Base-by-base conservation (phyloP, 2,888 invertebrate species). In the Cheilosia pagana region DNA sequence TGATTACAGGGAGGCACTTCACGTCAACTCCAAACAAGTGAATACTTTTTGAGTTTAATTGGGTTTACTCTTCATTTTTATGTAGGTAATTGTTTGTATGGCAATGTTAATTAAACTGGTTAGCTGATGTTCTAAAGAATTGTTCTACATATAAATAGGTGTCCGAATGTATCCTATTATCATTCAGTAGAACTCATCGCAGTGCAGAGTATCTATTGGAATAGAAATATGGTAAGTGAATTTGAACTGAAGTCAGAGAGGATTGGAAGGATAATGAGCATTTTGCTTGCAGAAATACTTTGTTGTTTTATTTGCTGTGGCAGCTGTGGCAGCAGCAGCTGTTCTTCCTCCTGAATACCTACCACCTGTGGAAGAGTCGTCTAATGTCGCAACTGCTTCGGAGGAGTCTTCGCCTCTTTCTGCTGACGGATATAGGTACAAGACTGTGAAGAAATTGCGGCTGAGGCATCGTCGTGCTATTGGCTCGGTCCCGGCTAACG, bases 241-340 rank as follows among this genome's bases (percentile, higher is more conserved):
- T 16, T 16, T 4, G 2, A 14, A 23, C 12, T 4, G 2, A 14
- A 23, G 4, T 7, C 19, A 8, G n/a, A 31, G 31, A 19, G 59
- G 41, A 62, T 14, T 7, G 12, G 28, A 21, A 31, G n/a, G 5
- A 8, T 31, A 41, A 28, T 53, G 14, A 21, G 14, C 19, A 1
- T n/a, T 72, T 3, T 52, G 12, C 0, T 59, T 59, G 6, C n/a
- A 59, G 71, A 71, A 60, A 60, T 28, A 12, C 16, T 60, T 59
- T 52, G 59, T 71, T 3, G 60, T 39, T 8, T 10, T 48, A 12
- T 71, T 71, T 60, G 59, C n/a, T 59, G 59, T 43, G 25, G 23
- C 41, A 59, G 59, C 75, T 41, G 41, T 23, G 23, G 41, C 89
- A 65, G 88, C 89, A 87, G 91, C 90, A 87, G 91, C 90, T 87